phyloP scores from a whole-genome alignment of 1,140 invertebrate species.

The Adoxophyes honmai region DNA sequence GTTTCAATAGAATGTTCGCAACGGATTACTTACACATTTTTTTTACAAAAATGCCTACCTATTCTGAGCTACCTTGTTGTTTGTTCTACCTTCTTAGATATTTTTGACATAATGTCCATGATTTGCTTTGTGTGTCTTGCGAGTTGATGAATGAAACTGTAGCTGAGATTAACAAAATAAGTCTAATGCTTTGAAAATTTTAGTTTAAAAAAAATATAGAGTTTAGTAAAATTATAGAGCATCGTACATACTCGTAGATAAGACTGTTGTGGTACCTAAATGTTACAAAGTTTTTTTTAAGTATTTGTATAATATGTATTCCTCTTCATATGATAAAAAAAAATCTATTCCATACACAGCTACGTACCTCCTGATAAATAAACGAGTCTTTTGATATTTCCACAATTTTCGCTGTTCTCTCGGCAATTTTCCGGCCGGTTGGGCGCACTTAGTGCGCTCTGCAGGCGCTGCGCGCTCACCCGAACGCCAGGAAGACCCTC shows the following conservation, averaged over 20 bases:
- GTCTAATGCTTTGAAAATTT: too few relatives aligned
- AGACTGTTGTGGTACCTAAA: too few relatives aligned
- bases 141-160: not conserved
- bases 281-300: too few relatives aligned
- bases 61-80: too few relatives aligned
- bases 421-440: slow-evolving; percentile 15
- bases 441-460: slow-evolving; percentile 1
- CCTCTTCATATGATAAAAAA: too few relatives aligned
- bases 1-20: slow-evolving; percentile 8
- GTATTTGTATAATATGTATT: too few relatives aligned
- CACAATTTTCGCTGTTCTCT: slow-evolving; percentile 16
- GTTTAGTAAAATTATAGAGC: too few relatives aligned
- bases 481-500: slow-evolving; percentile 13
- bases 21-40: not conserved
- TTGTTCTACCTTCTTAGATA: too few relatives aligned
- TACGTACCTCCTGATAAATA: slow-evolving; percentile 3
- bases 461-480: slow-evolving; percentile 4
- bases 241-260: too few relatives aligned
- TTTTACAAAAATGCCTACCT: not conserved
- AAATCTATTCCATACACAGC: slow-evolving; percentile 6
- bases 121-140: not conserved
- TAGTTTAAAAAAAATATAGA: too few relatives aligned
- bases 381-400: slow-evolving; percentile 1
- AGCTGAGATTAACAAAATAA: too few relatives aligned
- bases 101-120: too few relatives aligned